Evolutionary conservation across 1,140 invertebrate genomes (phyloP).

Genomic region (Tachypleus tridentatus): DNA sequence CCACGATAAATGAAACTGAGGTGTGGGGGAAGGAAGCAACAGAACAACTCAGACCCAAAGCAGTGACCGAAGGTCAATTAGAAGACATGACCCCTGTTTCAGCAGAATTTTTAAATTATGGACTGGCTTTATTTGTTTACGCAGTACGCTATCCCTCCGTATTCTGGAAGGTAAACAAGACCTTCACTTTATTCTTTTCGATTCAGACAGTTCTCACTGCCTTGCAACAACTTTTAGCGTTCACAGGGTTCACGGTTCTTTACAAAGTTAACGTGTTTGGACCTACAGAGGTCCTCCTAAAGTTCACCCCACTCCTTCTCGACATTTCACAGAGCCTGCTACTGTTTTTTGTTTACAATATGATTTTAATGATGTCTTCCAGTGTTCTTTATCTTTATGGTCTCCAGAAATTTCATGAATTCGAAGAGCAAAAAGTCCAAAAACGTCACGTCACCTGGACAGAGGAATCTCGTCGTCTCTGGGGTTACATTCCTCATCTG

Average conservation of each 20-base stretch:
- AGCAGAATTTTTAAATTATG: constrained; percentile 64
- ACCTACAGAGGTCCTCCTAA: constrained; percentile 46
- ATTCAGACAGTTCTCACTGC: constrained; percentile 59
- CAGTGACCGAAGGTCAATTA: background rate
- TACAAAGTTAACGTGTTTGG: constrained; percentile 51
- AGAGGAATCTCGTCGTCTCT: constrained; percentile 29
- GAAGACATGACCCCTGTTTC: constrained; percentile 41
- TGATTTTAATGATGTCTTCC: constrained; percentile 58
- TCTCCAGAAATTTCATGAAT: constrained; percentile 52
- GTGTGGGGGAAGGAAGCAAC: constrained; percentile 8
- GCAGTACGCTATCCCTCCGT: constrained; percentile 67
- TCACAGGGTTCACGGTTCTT: constrained; percentile 31
- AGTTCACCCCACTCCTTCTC: constrained; percentile 50
- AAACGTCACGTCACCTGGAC: constrained; percentile 29
- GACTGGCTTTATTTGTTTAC: constrained; percentile 57
- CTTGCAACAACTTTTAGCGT: constrained; percentile 38
- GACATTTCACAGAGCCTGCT: constrained; percentile 54
- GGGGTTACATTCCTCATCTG: constrained; percentile 66
- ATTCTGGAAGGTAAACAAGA: constrained; percentile 72
- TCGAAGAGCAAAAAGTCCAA: constrained; percentile 18
- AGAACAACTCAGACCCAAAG: background rate
- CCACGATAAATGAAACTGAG: constrained; percentile 31
- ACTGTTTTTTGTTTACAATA: constrained; percentile 51
- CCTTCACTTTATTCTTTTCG: constrained; percentile 61
- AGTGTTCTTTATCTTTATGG: constrained; percentile 68